phyloP scores from a whole-genome alignment of 1,140 invertebrate species.

The Ips typographus region DNA sequence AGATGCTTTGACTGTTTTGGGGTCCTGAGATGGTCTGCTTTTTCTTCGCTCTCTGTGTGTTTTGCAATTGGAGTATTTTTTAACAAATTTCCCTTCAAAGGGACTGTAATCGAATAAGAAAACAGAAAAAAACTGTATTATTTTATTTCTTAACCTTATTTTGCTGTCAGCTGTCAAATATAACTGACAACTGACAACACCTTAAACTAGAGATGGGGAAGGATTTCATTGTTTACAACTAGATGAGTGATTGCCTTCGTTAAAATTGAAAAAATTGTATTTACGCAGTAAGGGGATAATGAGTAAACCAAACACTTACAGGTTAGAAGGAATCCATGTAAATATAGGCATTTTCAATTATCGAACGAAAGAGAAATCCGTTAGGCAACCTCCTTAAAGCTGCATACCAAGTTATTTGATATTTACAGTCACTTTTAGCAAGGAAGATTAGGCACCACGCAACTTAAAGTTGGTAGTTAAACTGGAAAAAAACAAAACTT shows the following conservation, averaged over 20 bases:
- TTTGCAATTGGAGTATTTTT: background rate
- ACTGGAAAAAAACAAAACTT: background rate
- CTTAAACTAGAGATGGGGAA: no score
- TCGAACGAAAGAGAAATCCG: constrained; percentile 33
- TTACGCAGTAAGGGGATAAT: background rate
- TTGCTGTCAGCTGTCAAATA: no score
- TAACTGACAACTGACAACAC: no score
- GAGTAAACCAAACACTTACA: background rate
- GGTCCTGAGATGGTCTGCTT: no score
- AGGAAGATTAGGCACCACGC: constrained; percentile 2
- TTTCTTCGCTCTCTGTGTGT: background rate
- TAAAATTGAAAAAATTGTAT: no score
- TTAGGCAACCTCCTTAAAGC: constrained; percentile 26
- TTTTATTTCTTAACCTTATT: no score
- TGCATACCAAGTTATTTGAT: constrained; percentile 21
- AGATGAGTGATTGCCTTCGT: no score
- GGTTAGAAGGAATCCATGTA: constrained; percentile 8
- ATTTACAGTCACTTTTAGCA: constrained; percentile 27
- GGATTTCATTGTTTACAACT: no score
- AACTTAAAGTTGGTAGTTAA: background rate
- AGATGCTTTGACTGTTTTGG: background rate
- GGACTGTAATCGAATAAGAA: no score
- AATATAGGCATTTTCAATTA: constrained; percentile 28
- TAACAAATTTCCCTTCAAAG: background rate
- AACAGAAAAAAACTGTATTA: no score